These are phyloP conservation scores for Muschampia plurimacula DNA, from an alignment of 2,888 invertebrate genomes.

Conservation along the genomic window DNA sequence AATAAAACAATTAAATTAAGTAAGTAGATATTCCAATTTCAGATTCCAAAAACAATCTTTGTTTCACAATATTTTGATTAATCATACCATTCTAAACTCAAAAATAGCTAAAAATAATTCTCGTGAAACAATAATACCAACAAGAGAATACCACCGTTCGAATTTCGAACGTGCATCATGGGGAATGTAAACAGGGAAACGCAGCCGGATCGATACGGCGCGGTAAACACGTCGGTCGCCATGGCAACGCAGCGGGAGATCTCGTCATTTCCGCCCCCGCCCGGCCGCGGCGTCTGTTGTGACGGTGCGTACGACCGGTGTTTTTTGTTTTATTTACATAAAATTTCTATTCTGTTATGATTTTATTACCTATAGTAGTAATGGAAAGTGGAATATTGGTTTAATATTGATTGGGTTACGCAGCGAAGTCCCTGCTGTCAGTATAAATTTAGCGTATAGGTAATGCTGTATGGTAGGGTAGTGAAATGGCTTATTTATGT, in stretches of 20 bases:
- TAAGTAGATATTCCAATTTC: too few species aligned
- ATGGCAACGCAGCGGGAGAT: conserved; percentile 75
- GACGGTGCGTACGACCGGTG: conserved; percentile 40
- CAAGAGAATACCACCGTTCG: conserved; percentile 32
- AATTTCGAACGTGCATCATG: conserved; percentile 46
- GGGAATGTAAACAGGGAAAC: conserved; percentile 72
- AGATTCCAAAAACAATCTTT: too few species aligned
- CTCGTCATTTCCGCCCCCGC: conserved; percentile 69
- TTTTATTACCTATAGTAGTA: not conserved
- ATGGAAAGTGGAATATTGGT: not conserved
- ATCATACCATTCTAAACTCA: not conserved
- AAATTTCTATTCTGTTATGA: conserved; percentile 11
- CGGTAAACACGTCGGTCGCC: conserved; percentile 83
- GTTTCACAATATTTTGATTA: not conserved
- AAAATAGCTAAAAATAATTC: conserved; percentile 10
- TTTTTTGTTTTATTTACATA: conserved; percentile 16
- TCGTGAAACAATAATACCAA: not conserved
- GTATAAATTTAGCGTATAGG: too few species aligned
- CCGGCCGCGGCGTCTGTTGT: conserved; percentile 50
- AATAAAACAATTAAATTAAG: not conserved
- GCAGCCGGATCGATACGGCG: conserved; percentile 76
- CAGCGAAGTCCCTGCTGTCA: too few species aligned
- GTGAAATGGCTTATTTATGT: too few species aligned
- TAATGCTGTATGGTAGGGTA: too few species aligned
- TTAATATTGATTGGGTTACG: too few species aligned